phyloP scores from a whole-genome alignment of 2,888 invertebrate species.

The Pemphredon lugubris region DNA sequence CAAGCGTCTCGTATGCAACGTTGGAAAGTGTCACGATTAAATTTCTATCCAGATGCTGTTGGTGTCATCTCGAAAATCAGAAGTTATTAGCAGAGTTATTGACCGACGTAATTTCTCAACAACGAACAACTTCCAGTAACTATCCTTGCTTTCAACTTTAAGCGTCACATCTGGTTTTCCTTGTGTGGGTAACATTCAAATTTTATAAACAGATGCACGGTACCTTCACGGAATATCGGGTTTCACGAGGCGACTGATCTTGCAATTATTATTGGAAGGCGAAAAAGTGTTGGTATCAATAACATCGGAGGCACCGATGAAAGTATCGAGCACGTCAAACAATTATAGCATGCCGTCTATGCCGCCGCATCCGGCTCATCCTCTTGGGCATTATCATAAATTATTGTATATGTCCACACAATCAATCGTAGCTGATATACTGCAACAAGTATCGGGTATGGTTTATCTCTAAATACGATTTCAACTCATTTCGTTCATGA shows the following conservation, averaged over 20 bases:
- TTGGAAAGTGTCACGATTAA: slow-evolving; percentile 90
- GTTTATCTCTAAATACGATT: slow-evolving; percentile 1
- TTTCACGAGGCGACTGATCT: slow-evolving; percentile 92
- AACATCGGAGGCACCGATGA: slow-evolving; percentile 78
- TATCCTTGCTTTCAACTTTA: too few species aligned
- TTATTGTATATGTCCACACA: slow-evolving; percentile 89
- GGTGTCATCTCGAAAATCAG: slow-evolving; percentile 93
- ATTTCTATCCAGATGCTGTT: slow-evolving; percentile 91
- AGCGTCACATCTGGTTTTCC: neutral
- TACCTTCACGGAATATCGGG: slow-evolving; percentile 88
- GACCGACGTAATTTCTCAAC: slow-evolving; percentile 88
- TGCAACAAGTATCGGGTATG: slow-evolving; percentile 83
- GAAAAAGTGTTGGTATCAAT: slow-evolving; percentile 92
- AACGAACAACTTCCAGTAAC: slow-evolving; percentile 81
- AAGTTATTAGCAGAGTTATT: slow-evolving; percentile 90
- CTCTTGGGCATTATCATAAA: slow-evolving; percentile 88
- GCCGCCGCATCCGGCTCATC: slow-evolving; percentile 86
- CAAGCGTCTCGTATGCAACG: slow-evolving; percentile 75
- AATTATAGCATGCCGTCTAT: slow-evolving; percentile 73
- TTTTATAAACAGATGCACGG: slow-evolving; percentile 72
- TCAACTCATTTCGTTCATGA: neutral
- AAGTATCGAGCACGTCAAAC: slow-evolving; percentile 68
- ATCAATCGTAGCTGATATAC: slow-evolving; percentile 88
- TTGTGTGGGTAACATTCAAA: neutral
- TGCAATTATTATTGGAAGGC: slow-evolving; percentile 92